A percentile compares a stretch with the other conserved stretches of the same genome.
These are phyloP conservation scores for Acanthosepion pharaonis DNA, from an alignment of 2,888 invertebrate genomes.

Conservation along the genomic window DNA sequence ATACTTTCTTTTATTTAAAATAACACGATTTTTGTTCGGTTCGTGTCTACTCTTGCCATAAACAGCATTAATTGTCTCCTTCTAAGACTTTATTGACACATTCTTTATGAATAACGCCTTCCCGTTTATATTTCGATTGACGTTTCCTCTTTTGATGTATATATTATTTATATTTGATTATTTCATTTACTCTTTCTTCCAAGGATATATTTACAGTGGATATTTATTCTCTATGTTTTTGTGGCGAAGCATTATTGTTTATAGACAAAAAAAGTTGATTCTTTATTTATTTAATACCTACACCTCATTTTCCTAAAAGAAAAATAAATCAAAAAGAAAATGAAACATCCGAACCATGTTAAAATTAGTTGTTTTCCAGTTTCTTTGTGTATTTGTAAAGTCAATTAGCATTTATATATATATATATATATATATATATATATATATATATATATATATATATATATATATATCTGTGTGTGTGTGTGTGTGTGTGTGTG, in stretches of 20 bases:
- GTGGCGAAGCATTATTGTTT: neutral
- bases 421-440: too few relatives aligned
- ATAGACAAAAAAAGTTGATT: neutral
- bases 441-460: too few relatives aligned
- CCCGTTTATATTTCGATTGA: neutral
- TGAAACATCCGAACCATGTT: neutral
- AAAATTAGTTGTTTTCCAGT: too few relatives aligned
- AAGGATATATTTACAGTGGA: neutral
- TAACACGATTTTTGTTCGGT: neutral
- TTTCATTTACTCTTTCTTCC: neutral
- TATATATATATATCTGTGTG: too few relatives aligned
- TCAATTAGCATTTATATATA: neutral
- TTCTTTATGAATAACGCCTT: too few relatives aligned
- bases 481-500: too few relatives aligned
- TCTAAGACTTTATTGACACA: neutral
- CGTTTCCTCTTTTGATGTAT: neutral
- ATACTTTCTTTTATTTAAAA: neutral
- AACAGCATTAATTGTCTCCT: neutral
- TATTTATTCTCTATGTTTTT: neutral
- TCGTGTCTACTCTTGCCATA: neutral
- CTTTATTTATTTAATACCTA: neutral
- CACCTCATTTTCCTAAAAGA: neutral
- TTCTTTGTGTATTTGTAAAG: neutral
- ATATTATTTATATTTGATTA: neutral
- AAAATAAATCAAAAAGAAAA: neutral